A percentile compares a stretch with the other conserved stretches of the same genome.
Evolutionary conservation across 1,140 invertebrate genomes (phyloP).

Genomic region (Drosophila parvula): DNA sequence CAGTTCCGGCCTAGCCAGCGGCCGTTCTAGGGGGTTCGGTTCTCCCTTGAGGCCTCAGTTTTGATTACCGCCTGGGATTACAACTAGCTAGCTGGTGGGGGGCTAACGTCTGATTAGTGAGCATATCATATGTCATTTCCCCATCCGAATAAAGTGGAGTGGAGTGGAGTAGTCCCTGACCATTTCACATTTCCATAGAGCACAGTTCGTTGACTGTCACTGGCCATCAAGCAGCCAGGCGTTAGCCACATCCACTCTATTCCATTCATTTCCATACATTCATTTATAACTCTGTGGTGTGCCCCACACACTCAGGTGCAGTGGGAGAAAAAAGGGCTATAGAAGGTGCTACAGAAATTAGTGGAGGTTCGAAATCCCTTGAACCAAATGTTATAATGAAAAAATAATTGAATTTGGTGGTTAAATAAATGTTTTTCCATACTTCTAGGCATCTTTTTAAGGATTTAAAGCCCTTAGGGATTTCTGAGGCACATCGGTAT

Average conservation of each 20-base stretch:
- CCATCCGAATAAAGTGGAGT: background rate
- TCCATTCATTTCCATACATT: constrained; percentile 46
- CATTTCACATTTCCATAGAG: constrained; percentile 46
- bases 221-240: constrained; percentile 42
- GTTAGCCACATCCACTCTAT: constrained; percentile 17
- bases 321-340: background rate
- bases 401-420: too few relatives aligned
- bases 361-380: too few relatives aligned
- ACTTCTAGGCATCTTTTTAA: too few relatives aligned
- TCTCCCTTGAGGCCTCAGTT: background rate
- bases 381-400: too few relatives aligned
- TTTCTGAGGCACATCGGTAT: too few relatives aligned
- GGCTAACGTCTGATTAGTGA: constrained; percentile 28
- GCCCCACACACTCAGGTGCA: constrained; percentile 2
- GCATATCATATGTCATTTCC: constrained; percentile 29
- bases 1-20: constrained; percentile 1
- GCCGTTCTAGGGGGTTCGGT: background rate
- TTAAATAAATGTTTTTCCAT: too few relatives aligned
- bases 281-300: constrained; percentile 23
- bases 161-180: background rate
- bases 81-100: background rate
- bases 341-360: too few relatives aligned
- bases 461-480: too few relatives aligned
- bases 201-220: constrained; percentile 60
- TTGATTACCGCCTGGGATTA: constrained; percentile 30